Conservation (phyloP, 1,140 invertebrate species). For the Zaprionus kolodkinae region DNA sequence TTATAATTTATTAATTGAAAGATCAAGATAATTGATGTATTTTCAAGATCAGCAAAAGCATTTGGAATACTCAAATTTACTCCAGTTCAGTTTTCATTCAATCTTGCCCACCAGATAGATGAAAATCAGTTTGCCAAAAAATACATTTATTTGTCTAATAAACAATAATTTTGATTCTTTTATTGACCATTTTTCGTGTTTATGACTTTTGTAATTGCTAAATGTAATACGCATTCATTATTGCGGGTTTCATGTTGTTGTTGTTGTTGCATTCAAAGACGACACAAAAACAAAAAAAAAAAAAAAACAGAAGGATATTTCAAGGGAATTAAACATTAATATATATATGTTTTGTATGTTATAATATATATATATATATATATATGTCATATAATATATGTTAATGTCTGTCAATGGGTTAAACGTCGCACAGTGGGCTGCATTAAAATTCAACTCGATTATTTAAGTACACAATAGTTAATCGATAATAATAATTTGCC, state of each 20-base stretch:
- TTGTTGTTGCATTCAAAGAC: constrained; percentile 2
- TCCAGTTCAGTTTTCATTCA: neutral
- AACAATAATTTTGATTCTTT: constrained; percentile 76
- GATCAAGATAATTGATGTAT: too few species aligned
- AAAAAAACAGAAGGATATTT: constrained; percentile 7
- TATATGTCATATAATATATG: constrained; percentile 8
- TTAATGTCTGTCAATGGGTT: constrained; percentile 8
- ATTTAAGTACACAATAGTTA: constrained; percentile 28
- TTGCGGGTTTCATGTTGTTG: constrained; percentile 6
- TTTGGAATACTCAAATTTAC: neutral
- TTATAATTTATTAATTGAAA: too few species aligned
- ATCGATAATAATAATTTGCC: constrained; percentile 13
- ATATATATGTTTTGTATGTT: neutral
- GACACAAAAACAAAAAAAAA: constrained; percentile 16
- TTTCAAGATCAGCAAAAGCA: too few species aligned
- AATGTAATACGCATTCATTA: constrained; percentile 23
- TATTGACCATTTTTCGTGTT: constrained; percentile 47
- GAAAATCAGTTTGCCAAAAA: constrained; percentile 63
- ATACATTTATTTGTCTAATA: constrained; percentile 79
- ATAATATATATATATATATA: neutral
- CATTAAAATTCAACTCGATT: constrained; percentile 34
- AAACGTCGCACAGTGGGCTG: constrained; percentile 10
- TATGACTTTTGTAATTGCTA: constrained; percentile 50
- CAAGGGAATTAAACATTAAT: constrained; percentile 1
- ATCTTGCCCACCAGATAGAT: constrained; percentile 13